These are phyloP conservation scores for Ridgeia piscesae DNA, from an alignment of 1,140 invertebrate genomes.

Conservation along the genomic window DNA sequence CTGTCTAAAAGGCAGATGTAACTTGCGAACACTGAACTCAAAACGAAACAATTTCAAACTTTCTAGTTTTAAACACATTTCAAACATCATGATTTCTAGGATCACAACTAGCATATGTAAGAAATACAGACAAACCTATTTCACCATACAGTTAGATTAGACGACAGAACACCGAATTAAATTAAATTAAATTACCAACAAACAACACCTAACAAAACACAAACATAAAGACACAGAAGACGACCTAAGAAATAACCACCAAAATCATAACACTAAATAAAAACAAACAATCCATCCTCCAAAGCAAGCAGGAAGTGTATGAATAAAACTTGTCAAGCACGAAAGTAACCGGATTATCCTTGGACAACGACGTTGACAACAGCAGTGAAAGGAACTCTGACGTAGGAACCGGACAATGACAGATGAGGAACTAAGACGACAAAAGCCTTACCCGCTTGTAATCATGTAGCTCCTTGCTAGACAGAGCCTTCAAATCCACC, in stretches of 20 bases:
- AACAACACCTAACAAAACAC: not conserved
- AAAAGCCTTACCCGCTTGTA: constrained; percentile 54
- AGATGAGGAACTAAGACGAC: not conserved
- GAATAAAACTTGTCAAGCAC: constrained; percentile 1
- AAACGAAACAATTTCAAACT: not conserved
- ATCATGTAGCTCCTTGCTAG: constrained; percentile 58
- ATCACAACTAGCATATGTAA: not conserved
- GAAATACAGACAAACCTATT: not conserved
- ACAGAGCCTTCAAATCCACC: constrained; percentile 56
- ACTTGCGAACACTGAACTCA: not conserved
- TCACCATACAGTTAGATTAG: not conserved
- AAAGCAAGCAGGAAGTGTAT: constrained; percentile 7
- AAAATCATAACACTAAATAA: constrained; percentile 5
- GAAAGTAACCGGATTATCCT: not conserved
- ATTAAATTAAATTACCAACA: not conserved
- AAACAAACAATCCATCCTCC: not conserved
- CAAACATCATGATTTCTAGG: not conserved
- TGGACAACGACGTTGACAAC: not conserved
- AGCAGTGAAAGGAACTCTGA: not conserved
- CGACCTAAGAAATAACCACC: not conserved
- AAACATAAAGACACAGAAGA: not conserved
- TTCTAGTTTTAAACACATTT: not conserved
- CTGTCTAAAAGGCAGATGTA: not conserved
- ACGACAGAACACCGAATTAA: not conserved
- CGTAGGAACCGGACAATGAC: not conserved